Percentiles rank a stretch among this genome's conserved stretches.
Evolutionary conservation across 2,888 invertebrate genomes (phyloP).

Genomic region (Hydrotaea cyrtoneurina): DNA sequence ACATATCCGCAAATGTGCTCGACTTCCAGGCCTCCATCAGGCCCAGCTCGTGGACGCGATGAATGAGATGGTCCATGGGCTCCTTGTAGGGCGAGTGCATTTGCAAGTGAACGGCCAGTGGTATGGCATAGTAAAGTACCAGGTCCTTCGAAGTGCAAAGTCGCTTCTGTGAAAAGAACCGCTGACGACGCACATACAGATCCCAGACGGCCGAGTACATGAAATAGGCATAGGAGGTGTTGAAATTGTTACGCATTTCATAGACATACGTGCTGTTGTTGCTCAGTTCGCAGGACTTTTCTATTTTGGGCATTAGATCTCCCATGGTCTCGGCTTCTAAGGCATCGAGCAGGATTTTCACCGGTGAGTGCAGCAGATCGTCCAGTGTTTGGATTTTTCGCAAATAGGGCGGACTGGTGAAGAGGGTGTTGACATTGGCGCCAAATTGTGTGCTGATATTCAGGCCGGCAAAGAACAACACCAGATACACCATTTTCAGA

Average conservation of each 20-base stretch:
- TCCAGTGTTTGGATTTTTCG: not conserved
- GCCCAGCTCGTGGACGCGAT: constrained; percentile 17
- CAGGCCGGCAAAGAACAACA: constrained; percentile 38
- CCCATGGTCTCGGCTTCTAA: too few relatives aligned
- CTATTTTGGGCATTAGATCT: not conserved
- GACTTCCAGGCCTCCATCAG: constrained; percentile 35
- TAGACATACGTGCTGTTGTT: not conserved
- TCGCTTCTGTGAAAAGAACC: not conserved
- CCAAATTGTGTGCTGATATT: constrained; percentile 30
- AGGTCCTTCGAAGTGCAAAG: constrained; percentile 22
- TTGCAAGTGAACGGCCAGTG: constrained; percentile 7
- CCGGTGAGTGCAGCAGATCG: not conserved
- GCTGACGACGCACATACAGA: constrained; percentile 34
- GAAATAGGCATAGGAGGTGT: constrained; percentile 48
- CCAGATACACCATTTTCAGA: not conserved
- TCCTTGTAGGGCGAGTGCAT: constrained; percentile 33
- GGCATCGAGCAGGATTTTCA: constrained; percentile 8
- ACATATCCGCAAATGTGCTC: constrained; percentile 31
- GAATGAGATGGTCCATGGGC: constrained; percentile 23
- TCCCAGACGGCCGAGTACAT: constrained; percentile 29
- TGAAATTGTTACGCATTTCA: constrained; percentile 34
- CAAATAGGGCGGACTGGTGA: constrained; percentile 40
- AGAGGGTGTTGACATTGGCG: constrained; percentile 32
- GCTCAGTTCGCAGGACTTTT: not conserved
- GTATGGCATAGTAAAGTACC: not conserved